Evolutionary conservation across 2,888 invertebrate species (phyloP), one percentile per base, ranked within the genome.

Genomic region (Rugalucina vietnamica): DNA sequence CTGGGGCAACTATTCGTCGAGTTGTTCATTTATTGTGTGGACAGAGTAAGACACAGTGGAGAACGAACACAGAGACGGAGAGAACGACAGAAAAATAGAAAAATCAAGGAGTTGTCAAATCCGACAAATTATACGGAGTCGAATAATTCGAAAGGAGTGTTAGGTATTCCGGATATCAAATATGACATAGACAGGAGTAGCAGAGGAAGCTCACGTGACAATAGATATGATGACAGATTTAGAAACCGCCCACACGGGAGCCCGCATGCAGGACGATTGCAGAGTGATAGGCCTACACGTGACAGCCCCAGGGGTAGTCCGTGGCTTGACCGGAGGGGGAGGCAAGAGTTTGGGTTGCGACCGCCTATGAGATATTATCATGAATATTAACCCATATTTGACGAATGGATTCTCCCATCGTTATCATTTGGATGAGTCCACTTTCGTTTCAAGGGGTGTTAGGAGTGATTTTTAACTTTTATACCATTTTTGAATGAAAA

Each of bases 1-100:
- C 78, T 91, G 10, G 21, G 88, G 12, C 90, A 91, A 69, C 75
- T 91, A 10, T 24, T 91, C 10, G 43, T 85, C 4, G 91, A 91
- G 32, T 39, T 91, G 4, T 75, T 82, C 65, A 79, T 65, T 36
- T 90, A 82, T 60, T 79, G 80, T n/a, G 37, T 84, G 18, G 57
- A 78, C 43, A 80, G 71, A 49, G 70, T 70, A 18, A 27, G 65
- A 0, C 74, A 70, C 8, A 43, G 49, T 10, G n/a, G n/a, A 29
- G 39, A 39, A 12, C 4, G 72, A 29, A 4, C 1, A 8, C 24
- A 10, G 43, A 24, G 72, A 49, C 37, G 43, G 18, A 39, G 43
- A 29, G 39, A 72, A 39, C 27, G 24, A 27, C 24, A 27, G 5
- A 32, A 24, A 32, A 65, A 21, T 10, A 32, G 34, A 32, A 65